Evolutionary conservation across 1,140 invertebrate genomes (phyloP), one percentile per base, ranked within the genome.

Genomic region (Anastatus disparis): DNA sequence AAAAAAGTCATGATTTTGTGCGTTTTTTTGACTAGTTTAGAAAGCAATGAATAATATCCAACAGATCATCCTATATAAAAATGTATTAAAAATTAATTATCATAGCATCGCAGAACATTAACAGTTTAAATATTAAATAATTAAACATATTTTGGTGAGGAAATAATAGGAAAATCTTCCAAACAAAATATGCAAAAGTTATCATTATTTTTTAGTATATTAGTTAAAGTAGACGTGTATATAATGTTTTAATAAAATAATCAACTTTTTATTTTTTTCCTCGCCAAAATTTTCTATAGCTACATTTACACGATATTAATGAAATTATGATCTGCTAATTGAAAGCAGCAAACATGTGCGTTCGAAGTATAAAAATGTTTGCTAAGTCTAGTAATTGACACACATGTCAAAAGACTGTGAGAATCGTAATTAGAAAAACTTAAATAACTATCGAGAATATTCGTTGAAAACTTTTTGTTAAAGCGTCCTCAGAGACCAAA

Each of bases 311-410:
- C 55, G 42, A 20, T 29, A 13, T 9, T 12, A 55, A 55, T 65
- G 22, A 52, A 15, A 13, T 50, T 52, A 27, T 27, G 9, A 55
- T 44, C 8, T 53, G 48, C 53, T 64, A 40, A 31, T 20, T 62
- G 2, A 65, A 65, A 22, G 40, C 53, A 27, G 15, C 13, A 22
- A 58, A n/a, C 52, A 59, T 52, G 20, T 46, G 46, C 31, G 48
- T 64, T 53, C n/a, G 3, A 64, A 52, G 29, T 52, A 67, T 38
- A 58, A 58, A 67, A 58, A 40, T 50, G 38, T 67, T 67, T 58
- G 17, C 44, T 67, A 38, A 67, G 53, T 38, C 20, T 58, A 67
- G 20, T 66, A 46, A 38, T 67, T 48, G 13, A 58, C 27, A 12
- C 13, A 13, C 26, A 17, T 44, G 56, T 44, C 22, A 26, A 65